Conservation (phyloP, 2,888 invertebrate species). For the Plebejus anna region DNA sequence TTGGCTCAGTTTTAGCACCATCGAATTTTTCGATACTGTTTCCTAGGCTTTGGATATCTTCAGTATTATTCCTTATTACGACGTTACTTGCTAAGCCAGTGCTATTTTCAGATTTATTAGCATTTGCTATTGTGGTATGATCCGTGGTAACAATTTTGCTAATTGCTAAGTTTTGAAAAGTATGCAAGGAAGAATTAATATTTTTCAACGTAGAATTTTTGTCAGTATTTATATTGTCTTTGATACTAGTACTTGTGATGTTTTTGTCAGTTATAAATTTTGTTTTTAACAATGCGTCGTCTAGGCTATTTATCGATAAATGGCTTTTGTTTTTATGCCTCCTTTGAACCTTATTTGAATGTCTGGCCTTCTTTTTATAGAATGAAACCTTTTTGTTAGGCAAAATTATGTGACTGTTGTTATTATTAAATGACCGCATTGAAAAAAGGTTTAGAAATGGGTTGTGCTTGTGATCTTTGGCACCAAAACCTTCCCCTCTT, state of each 20-base stretch:
- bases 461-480: constrained; percentile 49
- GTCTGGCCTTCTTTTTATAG: constrained; percentile 66
- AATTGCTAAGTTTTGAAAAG: constrained; percentile 31
- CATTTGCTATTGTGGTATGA: constrained; percentile 41
- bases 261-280: constrained; percentile 30
- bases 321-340: constrained; percentile 61
- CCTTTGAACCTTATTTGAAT: constrained; percentile 51
- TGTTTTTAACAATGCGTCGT: constrained; percentile 47
- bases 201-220: constrained; percentile 34
- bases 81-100: constrained; percentile 49
- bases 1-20: constrained; percentile 43
- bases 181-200: constrained; percentile 34
- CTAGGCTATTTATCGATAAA: constrained; percentile 56
- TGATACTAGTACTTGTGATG: constrained; percentile 38
- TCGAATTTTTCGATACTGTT: constrained; percentile 59
- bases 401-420: constrained; percentile 46
- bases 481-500: constrained; percentile 45
- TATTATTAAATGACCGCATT: constrained; percentile 2
- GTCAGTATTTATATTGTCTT: constrained; percentile 39
- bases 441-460: constrained; percentile 55
- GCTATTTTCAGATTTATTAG: constrained; percentile 43
- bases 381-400: constrained; percentile 59
- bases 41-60: constrained; percentile 45
- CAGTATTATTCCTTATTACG: constrained; percentile 42
- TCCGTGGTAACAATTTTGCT: constrained; percentile 37